Conservation (phyloP, 2,113 vertebrate species). For the Rhombomys opimus region DNA sequence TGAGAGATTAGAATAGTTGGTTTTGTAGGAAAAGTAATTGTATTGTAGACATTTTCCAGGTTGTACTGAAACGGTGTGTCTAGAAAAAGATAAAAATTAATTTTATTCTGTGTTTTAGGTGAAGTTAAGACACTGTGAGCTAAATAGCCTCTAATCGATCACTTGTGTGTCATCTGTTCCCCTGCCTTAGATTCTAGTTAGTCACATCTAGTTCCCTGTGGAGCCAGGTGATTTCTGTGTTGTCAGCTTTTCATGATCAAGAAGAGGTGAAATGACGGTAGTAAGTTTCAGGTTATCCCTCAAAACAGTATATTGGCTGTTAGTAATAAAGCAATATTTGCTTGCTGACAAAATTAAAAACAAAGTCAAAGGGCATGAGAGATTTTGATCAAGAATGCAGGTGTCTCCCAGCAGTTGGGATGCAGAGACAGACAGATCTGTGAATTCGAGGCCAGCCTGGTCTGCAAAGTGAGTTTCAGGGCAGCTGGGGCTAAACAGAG, state of each 20-base stretch:
- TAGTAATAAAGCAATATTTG: conserved; percentile 39
- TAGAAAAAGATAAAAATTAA: conserved; percentile 49
- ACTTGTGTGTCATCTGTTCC: conserved; percentile 26
- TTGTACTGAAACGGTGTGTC: conserved; percentile 8
- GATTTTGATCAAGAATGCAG: conserved; percentile 26
- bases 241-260: background rate
- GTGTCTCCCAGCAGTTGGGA: conserved; percentile 7
- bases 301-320: conserved; percentile 1
- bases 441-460: background rate
- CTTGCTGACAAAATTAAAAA: conserved; percentile 36
- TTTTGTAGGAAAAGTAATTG: conserved; percentile 45
- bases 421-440: background rate
- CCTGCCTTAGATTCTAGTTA: background rate
- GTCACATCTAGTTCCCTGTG: background rate
- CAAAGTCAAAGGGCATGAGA: conserved; percentile 15
- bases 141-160: conserved; percentile 7
- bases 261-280: background rate
- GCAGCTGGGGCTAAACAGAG: background rate
- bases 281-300: conserved; percentile 37
- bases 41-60: conserved; percentile 36
- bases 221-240: background rate
- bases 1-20: conserved; percentile 4
- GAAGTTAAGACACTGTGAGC: background rate
- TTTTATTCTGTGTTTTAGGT: conserved; percentile 46
- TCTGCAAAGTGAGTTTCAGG: background rate